These are phyloP conservation scores for Notospermus geniculatus DNA, from an alignment of 1,140 invertebrate species.

Conservation along the genomic window DNA sequence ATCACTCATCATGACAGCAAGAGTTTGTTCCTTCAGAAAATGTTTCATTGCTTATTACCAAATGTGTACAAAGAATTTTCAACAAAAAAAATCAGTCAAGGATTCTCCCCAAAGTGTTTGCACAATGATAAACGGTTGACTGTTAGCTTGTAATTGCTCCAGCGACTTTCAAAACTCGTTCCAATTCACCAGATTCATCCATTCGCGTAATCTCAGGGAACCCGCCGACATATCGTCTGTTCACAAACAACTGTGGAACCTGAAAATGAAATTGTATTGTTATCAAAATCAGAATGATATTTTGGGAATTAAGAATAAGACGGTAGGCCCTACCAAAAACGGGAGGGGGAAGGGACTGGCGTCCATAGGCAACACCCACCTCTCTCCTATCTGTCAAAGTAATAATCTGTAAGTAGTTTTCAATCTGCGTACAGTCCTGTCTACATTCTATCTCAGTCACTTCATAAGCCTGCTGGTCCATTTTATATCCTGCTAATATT, in stretches of 20 bases:
- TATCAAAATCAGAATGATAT: neutral
- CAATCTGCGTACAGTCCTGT: slow-evolving; percentile 47
- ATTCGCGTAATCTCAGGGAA: slow-evolving; percentile 31
- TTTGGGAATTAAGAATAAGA: too few relatives aligned
- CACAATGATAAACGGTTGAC: too few relatives aligned
- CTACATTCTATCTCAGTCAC: slow-evolving; percentile 44
- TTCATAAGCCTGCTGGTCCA: slow-evolving; percentile 33
- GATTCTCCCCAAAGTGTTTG: too few relatives aligned
- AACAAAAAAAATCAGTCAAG: too few relatives aligned
- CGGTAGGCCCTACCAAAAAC: too few relatives aligned
- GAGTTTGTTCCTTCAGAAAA: too few relatives aligned
- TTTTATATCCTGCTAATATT: slow-evolving; percentile 33
- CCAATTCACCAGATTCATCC: slow-evolving; percentile 35
- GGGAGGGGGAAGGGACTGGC: too few relatives aligned
- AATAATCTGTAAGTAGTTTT: slow-evolving; percentile 49
- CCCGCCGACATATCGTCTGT: slow-evolving; percentile 36
- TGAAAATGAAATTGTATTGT: slow-evolving; percentile 21
- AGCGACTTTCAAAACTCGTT: slow-evolving; percentile 24
- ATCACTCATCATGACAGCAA: too few relatives aligned
- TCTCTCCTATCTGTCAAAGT: slow-evolving; percentile 43
- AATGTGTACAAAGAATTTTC: too few relatives aligned
- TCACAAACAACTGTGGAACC: slow-evolving; percentile 45
- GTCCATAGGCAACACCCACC: slow-evolving; percentile 34
- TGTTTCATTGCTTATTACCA: too few relatives aligned
- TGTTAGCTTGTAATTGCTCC: slow-evolving; percentile 3